Conservation (phyloP, 1,140 invertebrate genomes). For the Drosophila santomea region DNA sequence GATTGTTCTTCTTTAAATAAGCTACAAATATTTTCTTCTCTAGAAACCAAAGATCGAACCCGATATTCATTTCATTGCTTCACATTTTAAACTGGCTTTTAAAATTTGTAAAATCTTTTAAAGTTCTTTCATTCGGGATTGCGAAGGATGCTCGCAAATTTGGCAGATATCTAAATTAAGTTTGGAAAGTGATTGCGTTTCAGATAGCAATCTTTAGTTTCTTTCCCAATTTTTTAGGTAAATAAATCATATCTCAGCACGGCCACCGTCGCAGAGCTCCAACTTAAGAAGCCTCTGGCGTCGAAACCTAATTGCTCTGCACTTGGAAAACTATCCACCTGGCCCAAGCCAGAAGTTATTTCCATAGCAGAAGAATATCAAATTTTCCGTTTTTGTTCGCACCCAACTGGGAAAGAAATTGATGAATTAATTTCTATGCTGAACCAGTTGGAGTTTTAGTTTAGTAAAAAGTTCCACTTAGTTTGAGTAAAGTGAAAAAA, state of each 20-base stretch:
- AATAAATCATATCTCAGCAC: slow-evolving; percentile 24
- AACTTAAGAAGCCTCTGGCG: slow-evolving; percentile 21
- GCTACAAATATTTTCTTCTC: no score
- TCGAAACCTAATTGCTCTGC: slow-evolving; percentile 32
- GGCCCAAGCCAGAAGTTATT: slow-evolving; percentile 7
- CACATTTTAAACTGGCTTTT: no score
- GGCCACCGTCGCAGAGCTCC: slow-evolving; percentile 1
- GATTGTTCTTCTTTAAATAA: no score
- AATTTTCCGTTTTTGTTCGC: slow-evolving; percentile 34
- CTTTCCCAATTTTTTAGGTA: background rate
- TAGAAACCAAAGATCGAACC: no score
- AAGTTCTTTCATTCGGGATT: no score
- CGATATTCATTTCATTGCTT: no score
- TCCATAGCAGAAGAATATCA: slow-evolving; percentile 33
- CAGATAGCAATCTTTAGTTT: background rate
- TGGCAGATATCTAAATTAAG: background rate
- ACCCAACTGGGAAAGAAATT: slow-evolving; percentile 27
- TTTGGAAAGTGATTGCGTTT: background rate
- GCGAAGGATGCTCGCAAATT: background rate
- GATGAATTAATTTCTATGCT: slow-evolving; percentile 45
- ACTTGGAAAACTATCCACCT: slow-evolving; percentile 26
- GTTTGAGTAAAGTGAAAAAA: slow-evolving; percentile 21
- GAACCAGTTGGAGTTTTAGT: slow-evolving; percentile 27
- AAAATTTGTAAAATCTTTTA: no score
- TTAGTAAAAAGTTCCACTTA: slow-evolving; percentile 42